A percentile compares a stretch with the other conserved stretches of the same genome.
Conservation (phyloP, 2,888 invertebrate genomes). For the Aphodius sticticus region DNA sequence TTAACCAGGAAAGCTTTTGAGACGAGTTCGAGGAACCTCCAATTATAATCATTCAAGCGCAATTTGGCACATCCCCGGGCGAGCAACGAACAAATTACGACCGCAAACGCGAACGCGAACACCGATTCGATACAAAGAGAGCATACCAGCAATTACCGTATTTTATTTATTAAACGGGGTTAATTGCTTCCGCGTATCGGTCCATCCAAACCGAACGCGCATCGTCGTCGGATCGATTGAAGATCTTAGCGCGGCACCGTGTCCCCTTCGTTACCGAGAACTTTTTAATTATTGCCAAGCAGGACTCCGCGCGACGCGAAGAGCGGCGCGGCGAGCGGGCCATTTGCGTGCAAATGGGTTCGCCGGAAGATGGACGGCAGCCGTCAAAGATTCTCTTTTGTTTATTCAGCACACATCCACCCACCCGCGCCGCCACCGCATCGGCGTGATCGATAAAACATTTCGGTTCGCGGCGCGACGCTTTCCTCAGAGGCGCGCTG, state of each 20-base stretch:
- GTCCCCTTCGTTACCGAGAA: slow-evolving; percentile 8
- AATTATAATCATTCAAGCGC: not conserved
- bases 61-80: not conserved
- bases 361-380: not conserved
- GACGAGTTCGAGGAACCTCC: not conserved
- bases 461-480: not conserved
- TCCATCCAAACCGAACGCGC: no score
- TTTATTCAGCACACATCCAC: not conserved
- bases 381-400: not conserved
- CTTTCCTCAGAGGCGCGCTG: slow-evolving; percentile 4
- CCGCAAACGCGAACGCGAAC: not conserved
- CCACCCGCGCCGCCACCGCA: not conserved
- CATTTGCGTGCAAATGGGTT: slow-evolving; percentile 4
- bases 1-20: not conserved
- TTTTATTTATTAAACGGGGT: slow-evolving; percentile 26
- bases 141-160: slow-evolving; percentile 9
- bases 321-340: not conserved
- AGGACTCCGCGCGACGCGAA: not conserved
- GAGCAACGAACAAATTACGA: not conserved
- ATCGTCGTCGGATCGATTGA: not conserved
- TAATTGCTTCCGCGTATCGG: slow-evolving; percentile 24
- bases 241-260: not conserved
- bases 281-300: slow-evolving; percentile 20
- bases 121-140: not conserved
- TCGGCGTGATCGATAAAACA: not conserved